These are phyloP conservation scores for Nannospalax galili DNA, from an alignment of 2,113 vertebrate species.

Conservation along the genomic window DNA sequence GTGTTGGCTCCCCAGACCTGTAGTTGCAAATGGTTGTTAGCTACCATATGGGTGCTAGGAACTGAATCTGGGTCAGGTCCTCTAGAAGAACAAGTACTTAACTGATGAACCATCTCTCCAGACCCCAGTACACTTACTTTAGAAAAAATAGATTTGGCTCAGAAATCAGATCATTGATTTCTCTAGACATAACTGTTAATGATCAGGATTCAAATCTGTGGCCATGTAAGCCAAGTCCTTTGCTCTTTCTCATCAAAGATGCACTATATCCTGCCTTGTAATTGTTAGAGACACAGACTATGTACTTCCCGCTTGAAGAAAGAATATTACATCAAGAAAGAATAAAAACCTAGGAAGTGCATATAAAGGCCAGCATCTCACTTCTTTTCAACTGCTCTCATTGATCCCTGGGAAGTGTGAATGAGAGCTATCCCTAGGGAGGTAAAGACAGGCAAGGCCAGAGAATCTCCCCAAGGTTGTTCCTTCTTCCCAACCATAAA, in stretches of 20 bases:
- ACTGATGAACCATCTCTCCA: too few species aligned
- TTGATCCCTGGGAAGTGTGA: constrained; percentile 34
- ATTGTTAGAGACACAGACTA: neutral
- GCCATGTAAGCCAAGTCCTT: neutral
- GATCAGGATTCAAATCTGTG: constrained; percentile 1
- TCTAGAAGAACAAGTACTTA: too few species aligned
- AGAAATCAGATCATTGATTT: neutral
- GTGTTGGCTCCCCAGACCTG: too few species aligned
- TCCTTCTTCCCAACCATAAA: constrained; percentile 32
- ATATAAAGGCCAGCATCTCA: constrained; percentile 38
- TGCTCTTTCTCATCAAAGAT: neutral
- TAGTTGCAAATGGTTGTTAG: too few species aligned
- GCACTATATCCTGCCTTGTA: neutral
- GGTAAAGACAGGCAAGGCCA: neutral
- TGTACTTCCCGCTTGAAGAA: constrained; percentile 22
- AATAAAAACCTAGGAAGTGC: constrained; percentile 33
- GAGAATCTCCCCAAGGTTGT: neutral
- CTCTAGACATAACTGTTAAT: constrained; percentile 10
- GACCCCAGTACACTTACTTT: neutral
- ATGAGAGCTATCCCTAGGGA: neutral
- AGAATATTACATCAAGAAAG: constrained; percentile 36
- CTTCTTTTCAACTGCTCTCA: too few species aligned
- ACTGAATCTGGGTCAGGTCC: too few species aligned
- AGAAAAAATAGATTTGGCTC: constrained; percentile 25
- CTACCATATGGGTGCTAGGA: too few species aligned